Percentiles rank a stretch among this genome's conserved stretches.
Conservation (phyloP, 2,797 vertebrate genomes). For the Myotis pilosus region DNA sequence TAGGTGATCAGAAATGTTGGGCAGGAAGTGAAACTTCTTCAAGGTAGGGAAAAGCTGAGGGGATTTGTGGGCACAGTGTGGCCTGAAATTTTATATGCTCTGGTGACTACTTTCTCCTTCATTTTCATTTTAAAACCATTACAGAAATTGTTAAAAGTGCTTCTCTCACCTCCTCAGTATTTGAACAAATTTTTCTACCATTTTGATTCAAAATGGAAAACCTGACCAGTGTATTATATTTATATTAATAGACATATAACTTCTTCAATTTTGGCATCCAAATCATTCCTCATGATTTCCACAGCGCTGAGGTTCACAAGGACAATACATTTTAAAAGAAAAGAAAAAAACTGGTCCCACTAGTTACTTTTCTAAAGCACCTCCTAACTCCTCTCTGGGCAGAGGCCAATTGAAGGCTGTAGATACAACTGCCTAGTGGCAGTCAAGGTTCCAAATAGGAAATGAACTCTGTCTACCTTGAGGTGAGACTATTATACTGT, state of each 20-base stretch:
- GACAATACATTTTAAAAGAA: neutral
- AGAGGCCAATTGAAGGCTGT: neutral
- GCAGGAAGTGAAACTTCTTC: neutral
- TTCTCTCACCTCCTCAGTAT: neutral
- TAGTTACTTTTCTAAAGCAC: neutral
- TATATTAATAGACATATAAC: neutral
- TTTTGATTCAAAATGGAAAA: neutral
- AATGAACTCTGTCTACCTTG: neutral
- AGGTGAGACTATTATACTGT: neutral
- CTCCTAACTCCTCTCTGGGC: neutral
- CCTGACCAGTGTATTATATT: neutral
- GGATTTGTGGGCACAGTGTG: neutral
- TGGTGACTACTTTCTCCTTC: neutral
- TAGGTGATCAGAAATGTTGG: neutral
- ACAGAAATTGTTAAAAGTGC: neutral
- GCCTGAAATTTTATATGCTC: neutral
- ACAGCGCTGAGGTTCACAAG: neutral
- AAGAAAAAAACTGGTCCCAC: neutral
- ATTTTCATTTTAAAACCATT: neutral
- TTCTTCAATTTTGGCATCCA: neutral
- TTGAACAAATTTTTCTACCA: neutral
- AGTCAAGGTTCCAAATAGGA: neutral
- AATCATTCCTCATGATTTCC: neutral
- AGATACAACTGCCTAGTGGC: neutral
- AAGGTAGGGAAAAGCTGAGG: neutral